Base-by-base conservation (phyloP, 2,797 vertebrate genomes). In the Otolemur crassicaudatus region DNA sequence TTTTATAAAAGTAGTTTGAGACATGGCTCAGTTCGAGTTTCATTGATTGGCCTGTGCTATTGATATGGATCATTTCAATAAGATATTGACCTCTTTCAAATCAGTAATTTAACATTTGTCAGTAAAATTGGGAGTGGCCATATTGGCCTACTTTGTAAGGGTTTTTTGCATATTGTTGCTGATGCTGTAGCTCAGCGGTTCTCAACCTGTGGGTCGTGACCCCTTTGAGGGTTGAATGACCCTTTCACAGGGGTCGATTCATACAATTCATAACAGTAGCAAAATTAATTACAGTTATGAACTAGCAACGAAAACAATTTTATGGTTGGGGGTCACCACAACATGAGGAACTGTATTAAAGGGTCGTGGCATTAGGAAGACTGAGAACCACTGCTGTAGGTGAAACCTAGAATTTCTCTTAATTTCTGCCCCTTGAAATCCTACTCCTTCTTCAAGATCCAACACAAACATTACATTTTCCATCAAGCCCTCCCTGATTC, bases 1-100 rank as follows among this genome's bases (percentile, higher is more conserved):
- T 86, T 95, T 80, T 91, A 84, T 5, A 93, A 72, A 91, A 56
- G 60, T 37, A 70, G 37, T 76, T 94, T 85, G 69, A 63, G 77
- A 34, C 37, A 53, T 79, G 80, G n/a, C 56, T 91, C 29, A 73
- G 17, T 81, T 85, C 22, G 37, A 37, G 20, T 53, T 77, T 46
- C 40, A 89, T 73, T 90, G 80, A 58, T 82, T 89, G 76, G n/a
- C 9, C 46, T 79, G 37, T 79, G 49, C 65, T 91, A 27, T 82
- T 63, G 10, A 76, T 83, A 87, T 49, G 69, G 40, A 63, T 90
- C 31, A 70, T 65, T 91, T 95, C 46, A 86, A 49, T 79, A 84
- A 89, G 40, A 67, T 60, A 80, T 43, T 46, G 94, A 19, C 17
- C 25, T 46, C 23, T 92, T 90, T 70, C 63, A 73, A 25, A 79